Evolutionary conservation across 1,140 invertebrate species (phyloP), one percentile per base, ranked within the genome.

Genomic region (Kradibia gibbosae): DNA sequence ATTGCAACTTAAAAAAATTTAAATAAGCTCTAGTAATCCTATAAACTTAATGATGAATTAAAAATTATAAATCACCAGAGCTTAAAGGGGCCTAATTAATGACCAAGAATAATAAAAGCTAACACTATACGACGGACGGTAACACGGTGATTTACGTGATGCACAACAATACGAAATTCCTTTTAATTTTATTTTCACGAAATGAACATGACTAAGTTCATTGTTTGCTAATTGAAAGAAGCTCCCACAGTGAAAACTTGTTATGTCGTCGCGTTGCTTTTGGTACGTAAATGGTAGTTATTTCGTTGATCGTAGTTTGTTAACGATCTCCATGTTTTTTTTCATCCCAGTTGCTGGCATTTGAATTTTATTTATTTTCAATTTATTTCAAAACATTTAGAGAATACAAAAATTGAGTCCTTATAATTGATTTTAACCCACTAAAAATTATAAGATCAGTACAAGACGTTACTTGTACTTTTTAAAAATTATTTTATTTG

Each of bases 171-270:
- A 25, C 22, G 3, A 50, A 22, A n/a, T 53, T n/a, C 45, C 48
- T 45, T 80, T 62, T 53, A 53, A 20, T 79, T 67, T 83, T 84
- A 83, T 71, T 67, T 85, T 80, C 53, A 78, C n/a, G 50, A 81
- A 83, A 78, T 82, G 83, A 60, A 25, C 34, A 13, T n/a, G n/a
- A n/a, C n/a, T 42, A 36, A 22, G 65, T 2, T 34, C 67, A 79
- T 79, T 79, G 78, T 79, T 79, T 79, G 78, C 78, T 72, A 79
- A 79, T 79, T 45, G 65, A 57, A 72, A 36, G 17, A 36, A 67
- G 34, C 4, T 15, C 4, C 8, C 3, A 5, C 34, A 45, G 78
- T 42, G 70, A 70, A 75, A 78, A 76, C 74, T 82, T 80, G 78
- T 81, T 78, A 84, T 71, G 80, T 67, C 70, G 76, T 1, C 34